Evolutionary conservation across 2,888 invertebrate genomes (phyloP), one percentile per base, ranked within the genome.

Genomic region (Copidosoma aretas): DNA sequence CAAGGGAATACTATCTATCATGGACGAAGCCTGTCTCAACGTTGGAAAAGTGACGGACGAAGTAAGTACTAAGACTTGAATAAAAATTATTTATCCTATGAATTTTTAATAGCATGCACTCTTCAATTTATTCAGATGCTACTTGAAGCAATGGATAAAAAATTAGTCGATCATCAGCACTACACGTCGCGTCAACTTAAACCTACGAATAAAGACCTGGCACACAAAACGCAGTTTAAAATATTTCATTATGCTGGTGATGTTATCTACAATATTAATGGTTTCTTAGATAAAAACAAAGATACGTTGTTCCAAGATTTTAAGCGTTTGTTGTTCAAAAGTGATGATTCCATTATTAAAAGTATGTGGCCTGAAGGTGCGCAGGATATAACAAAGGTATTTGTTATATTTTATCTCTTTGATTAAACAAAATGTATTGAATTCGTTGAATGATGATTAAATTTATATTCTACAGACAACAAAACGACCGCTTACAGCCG

Each of bases 291-390:
- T 84, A 98, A 98, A 86, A 98, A 98, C 86, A 95, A 93, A 84
- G 98, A 98, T 84, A 93, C 94, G 0, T 87, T 98, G 60, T 98
- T 95, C 87, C 97, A 97, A 87, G 98, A 98, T 85, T 94, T 98
- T 80, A 98, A 98, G 86, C 87, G 98, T 39, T 86, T 98, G 67
- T 86, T 98, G 74, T 96, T 90, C 84, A 91, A 92, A 79, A 97
- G 97, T 59, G 87, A 86, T 67, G 93, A 95, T 84, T 81, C 85
- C 22, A 89, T 94, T 74, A 87, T 98, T 53, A 89, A 90, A 54
- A 86, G 86, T 70, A 97, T 98, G 96, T 98, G 97, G 97, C 98
- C 97, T 0, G 98, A 98, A 84, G 98, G 98, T 39, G 93, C 93
- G 25, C 91, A 93, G 78, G 90, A 95, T 78, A 94, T 98, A 76